Evolutionary conservation across 2,888 invertebrate species (phyloP).

Genomic region (Parnassius glacialis): DNA sequence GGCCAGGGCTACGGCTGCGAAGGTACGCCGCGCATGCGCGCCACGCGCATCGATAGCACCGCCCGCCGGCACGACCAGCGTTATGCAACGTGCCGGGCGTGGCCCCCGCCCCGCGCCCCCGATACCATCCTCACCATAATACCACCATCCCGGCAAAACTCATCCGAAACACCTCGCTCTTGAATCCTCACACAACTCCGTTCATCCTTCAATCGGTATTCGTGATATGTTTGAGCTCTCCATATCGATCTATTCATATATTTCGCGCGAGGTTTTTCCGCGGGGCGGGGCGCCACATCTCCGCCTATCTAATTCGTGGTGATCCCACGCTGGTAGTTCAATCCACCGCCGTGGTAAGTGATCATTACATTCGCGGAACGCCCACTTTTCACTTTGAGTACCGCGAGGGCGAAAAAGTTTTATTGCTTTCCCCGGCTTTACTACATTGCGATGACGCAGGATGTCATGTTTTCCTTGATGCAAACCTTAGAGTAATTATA

Average conservation of each 20-base stretch:
- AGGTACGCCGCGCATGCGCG: slow-evolving; percentile 87
- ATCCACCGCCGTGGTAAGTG: slow-evolving; percentile 40
- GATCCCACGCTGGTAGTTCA: slow-evolving; percentile 32
- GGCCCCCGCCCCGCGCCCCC: slow-evolving; percentile 35
- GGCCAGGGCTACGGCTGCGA: slow-evolving; percentile 99
- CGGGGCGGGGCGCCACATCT: slow-evolving; percentile 53
- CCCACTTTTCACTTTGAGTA: slow-evolving; percentile 24
- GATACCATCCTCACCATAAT: slow-evolving; percentile 7
- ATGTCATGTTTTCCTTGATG: slow-evolving; percentile 20
- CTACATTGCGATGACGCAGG: slow-evolving; percentile 13
- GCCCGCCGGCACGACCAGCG: slow-evolving; percentile 68
- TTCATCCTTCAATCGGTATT: not conserved
- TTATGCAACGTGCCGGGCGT: slow-evolving; percentile 76
- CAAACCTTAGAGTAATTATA: too few species aligned
- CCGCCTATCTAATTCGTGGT: slow-evolving; percentile 33
- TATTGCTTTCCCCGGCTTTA: not conserved
- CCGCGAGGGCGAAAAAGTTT: slow-evolving; percentile 12
- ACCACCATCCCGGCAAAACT: slow-evolving; percentile 10
- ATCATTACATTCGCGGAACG: slow-evolving; percentile 32
- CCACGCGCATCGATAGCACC: slow-evolving; percentile 69
- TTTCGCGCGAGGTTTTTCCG: slow-evolving; percentile 67
- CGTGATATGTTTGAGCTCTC: slow-evolving; percentile 3
- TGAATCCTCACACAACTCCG: not conserved
- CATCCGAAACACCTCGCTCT: slow-evolving; percentile 6
- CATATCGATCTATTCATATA: slow-evolving; percentile 74